These are phyloP conservation scores for Lutjanus argentimaculatus DNA, from an alignment of 2,797 vertebrate genomes.

Conservation along the genomic window DNA sequence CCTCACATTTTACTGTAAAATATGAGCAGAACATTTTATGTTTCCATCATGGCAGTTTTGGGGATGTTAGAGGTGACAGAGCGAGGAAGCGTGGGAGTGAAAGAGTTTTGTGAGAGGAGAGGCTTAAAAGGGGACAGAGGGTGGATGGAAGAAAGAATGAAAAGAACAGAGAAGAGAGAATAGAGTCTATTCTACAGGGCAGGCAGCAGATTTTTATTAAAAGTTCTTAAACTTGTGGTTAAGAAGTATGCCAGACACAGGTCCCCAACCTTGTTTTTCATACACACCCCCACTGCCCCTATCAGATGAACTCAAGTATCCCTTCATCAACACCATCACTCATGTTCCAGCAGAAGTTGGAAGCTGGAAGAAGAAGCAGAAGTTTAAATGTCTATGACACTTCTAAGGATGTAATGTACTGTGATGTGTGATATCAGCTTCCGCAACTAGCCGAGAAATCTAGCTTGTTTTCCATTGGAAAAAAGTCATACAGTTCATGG, in stretches of 20 bases:
- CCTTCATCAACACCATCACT: too few relatives aligned
- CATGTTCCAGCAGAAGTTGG: too few relatives aligned
- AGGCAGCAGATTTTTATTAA: background rate
- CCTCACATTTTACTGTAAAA: conserved; percentile 25
- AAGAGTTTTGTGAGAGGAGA: background rate
- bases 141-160: background rate
- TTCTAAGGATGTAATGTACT: too few relatives aligned
- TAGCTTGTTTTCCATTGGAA: too few relatives aligned
- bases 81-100: background rate
- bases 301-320: too few relatives aligned
- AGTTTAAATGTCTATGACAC: too few relatives aligned
- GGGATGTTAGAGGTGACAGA: conserved; percentile 10
- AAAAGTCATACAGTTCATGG: too few relatives aligned
- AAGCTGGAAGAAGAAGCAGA: too few relatives aligned
- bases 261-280: background rate
- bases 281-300: too few relatives aligned
- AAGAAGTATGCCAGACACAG: background rate
- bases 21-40: background rate
- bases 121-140: background rate
- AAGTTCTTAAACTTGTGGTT: background rate
- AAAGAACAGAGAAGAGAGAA: background rate
- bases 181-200: background rate
- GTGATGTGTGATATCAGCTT: too few relatives aligned
- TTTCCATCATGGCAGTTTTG: background rate
- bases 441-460: too few relatives aligned